Base-by-base conservation (phyloP, 2,797 vertebrate species). In the Enteromius mattozi region DNA sequence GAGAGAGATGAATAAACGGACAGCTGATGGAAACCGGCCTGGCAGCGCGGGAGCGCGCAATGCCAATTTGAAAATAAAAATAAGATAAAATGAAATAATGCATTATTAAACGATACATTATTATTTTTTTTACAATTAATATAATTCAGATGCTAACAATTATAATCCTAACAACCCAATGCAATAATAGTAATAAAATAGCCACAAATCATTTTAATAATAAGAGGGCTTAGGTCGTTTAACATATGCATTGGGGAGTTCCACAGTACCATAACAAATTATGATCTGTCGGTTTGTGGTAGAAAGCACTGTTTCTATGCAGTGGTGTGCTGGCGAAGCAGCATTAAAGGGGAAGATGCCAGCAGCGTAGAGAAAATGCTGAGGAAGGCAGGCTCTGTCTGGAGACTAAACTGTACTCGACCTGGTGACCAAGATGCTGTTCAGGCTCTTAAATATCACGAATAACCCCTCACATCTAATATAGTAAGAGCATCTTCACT, bases 31-130 rank as follows among this genome's bases (percentile, higher is more conserved):
- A 80, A 85, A 59, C 59, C 35, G 45, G 35, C 37, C 47, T 49
- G 49, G 70, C 33, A 4, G 80, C 49, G 71, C 71, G 82, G 86
- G 81, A 81, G 70, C 83, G 77, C 83, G 85, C 84, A 56, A 49
- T n/a, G 35, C 54, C 17, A 49, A 49, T 83, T 83, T 85, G 6
- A 56, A 27, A 30, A 8, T 16, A 5, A 51, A 42, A 65, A 6
- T 9, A 8, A 35, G 3, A 65, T 14, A 30, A 27, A 33, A 42
- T 3, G 3, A 78, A 10, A 37, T 7, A n/a, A n/a, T 54, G 13
- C 17, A 51, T 54, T n/a, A 75, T 54, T 51, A 51, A 54, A 21
- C 6, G 1, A 51, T 21, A 13, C 1, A 21, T 75, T 7, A 75
- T 51, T 51, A 17, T 14, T 37, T 37, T 33, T 33, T 33, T 3